Conservation (phyloP, 2,113 vertebrate species). For the Microtus richardsoni region DNA sequence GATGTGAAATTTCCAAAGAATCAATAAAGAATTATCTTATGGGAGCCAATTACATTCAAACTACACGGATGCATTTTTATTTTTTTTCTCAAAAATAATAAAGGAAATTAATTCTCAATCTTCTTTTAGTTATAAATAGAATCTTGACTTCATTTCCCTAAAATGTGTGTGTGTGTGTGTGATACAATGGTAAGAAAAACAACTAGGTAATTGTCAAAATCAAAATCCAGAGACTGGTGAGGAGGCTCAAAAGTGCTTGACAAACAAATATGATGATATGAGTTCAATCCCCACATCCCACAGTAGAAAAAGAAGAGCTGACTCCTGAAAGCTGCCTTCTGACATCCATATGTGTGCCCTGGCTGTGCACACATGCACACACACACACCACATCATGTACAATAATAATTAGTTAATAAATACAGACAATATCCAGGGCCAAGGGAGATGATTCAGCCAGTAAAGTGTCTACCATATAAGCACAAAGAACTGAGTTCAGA, state of each 20-base stretch:
- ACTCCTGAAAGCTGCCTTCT: background rate
- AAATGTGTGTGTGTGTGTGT: background rate
- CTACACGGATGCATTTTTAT: background rate
- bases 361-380: background rate
- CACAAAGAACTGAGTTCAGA: background rate
- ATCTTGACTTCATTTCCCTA: constrained; percentile 4
- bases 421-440: background rate
- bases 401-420: background rate
- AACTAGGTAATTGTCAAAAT: too few relatives aligned
- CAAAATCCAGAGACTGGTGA: background rate
- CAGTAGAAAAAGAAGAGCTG: background rate
- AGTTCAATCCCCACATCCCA: background rate
- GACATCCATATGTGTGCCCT: background rate
- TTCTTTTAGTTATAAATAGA: constrained; percentile 50
- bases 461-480: background rate
- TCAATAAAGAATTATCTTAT: background rate
- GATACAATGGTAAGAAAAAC: too few relatives aligned
- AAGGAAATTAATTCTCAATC: background rate
- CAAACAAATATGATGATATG: background rate
- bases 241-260: background rate
- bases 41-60: background rate
- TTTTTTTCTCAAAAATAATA: background rate
- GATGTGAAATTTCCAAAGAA: background rate
- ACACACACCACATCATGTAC: background rate
- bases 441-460: background rate